phyloP scores from a whole-genome alignment of 1,140 invertebrate species.

The Camponotus pennsylvanicus region DNA sequence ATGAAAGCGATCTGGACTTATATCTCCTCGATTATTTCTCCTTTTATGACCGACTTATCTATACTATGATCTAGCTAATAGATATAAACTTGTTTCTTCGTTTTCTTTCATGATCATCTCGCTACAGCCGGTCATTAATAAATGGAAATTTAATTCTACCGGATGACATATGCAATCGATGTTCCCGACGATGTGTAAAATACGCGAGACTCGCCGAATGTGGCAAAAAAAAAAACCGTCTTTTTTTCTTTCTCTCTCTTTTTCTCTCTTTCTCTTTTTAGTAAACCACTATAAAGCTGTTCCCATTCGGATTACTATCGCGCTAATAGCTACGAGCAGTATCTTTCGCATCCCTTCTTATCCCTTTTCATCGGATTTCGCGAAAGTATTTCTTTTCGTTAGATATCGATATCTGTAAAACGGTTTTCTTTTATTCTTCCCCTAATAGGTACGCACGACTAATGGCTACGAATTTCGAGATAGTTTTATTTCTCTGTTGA shows the following conservation, averaged over 20 bases:
- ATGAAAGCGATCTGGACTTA: conserved; percentile 4
- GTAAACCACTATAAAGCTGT: conserved; percentile 33
- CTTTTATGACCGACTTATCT: conserved; percentile 35
- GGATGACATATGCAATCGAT: neutral
- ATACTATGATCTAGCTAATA: conserved; percentile 66
- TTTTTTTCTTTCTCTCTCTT: neutral
- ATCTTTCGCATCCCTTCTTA: conserved; percentile 39
- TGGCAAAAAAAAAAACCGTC: neutral
- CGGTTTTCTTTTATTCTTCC: conserved; percentile 54
- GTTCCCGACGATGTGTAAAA: neutral
- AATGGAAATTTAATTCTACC: conserved; percentile 71
- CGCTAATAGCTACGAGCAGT: conserved; percentile 50
- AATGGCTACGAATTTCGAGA: conserved; percentile 52
- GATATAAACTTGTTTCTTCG: conserved; percentile 44
- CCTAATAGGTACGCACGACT: conserved; percentile 46
- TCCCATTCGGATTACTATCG: conserved; percentile 42
- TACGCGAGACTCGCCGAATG: neutral
- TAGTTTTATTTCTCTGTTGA: conserved; percentile 36
- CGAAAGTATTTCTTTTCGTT: conserved; percentile 16
- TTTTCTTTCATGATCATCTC: conserved; percentile 24
- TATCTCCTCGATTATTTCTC: conserved; percentile 42
- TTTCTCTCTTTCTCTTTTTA: no score
- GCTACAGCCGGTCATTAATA: conserved; percentile 60
- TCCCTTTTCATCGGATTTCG: conserved; percentile 29
- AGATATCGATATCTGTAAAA: conserved; percentile 12